phyloP scores from a whole-genome alignment of 2,113 vertebrate genomes.

The Marmota flaviventris region DNA sequence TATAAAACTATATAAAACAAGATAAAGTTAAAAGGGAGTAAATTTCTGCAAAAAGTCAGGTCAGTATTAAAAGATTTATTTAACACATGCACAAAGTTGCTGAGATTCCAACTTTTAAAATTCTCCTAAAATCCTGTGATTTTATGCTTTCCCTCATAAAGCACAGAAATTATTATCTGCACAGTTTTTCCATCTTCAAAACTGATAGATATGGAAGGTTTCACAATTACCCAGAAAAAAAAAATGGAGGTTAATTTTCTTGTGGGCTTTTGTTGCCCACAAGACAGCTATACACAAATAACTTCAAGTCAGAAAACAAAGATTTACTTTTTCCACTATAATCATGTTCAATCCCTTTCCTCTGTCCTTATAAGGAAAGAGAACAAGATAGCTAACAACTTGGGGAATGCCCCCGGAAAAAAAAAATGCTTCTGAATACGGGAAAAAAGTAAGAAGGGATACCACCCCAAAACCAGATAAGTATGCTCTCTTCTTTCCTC shows the following conservation, averaged over 20 bases:
- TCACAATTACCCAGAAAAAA: slow-evolving; percentile 42
- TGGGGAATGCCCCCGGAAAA: not conserved
- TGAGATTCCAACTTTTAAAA: slow-evolving; percentile 30
- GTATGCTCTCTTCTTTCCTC: not conserved
- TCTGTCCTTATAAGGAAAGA: slow-evolving; percentile 27
- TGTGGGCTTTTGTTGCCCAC: slow-evolving; percentile 21
- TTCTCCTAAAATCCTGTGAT: slow-evolving; percentile 8
- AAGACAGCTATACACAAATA: slow-evolving; percentile 31
- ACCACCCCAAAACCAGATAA: not conserved
- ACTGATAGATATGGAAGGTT: slow-evolving; percentile 42
- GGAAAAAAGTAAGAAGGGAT: not conserved
- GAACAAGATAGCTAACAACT: not conserved
- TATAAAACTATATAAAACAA: not conserved
- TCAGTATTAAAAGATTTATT: slow-evolving; percentile 23
- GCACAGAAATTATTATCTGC: slow-evolving; percentile 48
- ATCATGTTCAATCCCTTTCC: slow-evolving; percentile 29
- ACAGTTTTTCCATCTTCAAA: slow-evolving; percentile 63
- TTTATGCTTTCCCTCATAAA: slow-evolving; percentile 22
- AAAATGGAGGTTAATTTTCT: slow-evolving; percentile 23
- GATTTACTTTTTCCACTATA: slow-evolving; percentile 34
- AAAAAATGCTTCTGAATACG: slow-evolving; percentile 2
- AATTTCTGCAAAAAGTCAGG: slow-evolving; percentile 38
- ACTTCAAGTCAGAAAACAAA: slow-evolving; percentile 63
- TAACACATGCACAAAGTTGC: not conserved
- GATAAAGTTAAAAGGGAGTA: slow-evolving; percentile 19